Evolutionary conservation across 2,888 invertebrate species (phyloP).

Genomic region (Doris montereyensis): DNA sequence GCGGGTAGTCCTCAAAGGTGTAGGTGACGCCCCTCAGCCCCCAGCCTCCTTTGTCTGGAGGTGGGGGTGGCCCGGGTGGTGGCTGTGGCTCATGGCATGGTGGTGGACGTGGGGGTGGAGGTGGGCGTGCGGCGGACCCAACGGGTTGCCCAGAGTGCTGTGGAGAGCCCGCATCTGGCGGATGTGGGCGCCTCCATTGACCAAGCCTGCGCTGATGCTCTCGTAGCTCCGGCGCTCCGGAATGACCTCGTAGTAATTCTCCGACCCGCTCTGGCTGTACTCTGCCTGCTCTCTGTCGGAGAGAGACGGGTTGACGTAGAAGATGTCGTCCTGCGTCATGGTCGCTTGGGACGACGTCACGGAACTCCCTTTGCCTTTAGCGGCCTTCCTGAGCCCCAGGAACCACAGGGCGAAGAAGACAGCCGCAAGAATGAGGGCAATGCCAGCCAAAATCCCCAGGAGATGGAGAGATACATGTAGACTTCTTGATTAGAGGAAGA

Average conservation of each 20-base stretch:
- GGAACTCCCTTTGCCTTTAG: conserved; percentile 55
- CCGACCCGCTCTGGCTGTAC: conserved; percentile 65
- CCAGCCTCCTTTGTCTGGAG: conserved; percentile 21
- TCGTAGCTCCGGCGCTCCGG: conserved; percentile 66
- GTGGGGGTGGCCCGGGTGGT: conserved; percentile 41
- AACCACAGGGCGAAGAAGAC: conserved; percentile 60
- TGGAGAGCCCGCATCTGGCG: conserved; percentile 44
- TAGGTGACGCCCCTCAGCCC: conserved; percentile 46
- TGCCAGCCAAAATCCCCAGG: conserved; percentile 59
- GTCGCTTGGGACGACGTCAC: conserved; percentile 67
- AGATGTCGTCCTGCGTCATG: conserved; percentile 66
- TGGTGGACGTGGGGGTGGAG: conserved; percentile 48
- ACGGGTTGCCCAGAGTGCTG: neutral
- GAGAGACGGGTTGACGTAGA: conserved; percentile 66
- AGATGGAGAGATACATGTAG: conserved; percentile 56
- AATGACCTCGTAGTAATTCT: conserved; percentile 68
- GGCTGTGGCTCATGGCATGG: conserved; percentile 39
- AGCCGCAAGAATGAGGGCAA: conserved; percentile 56
- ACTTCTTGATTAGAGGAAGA: conserved; percentile 43
- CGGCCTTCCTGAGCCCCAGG: conserved; percentile 53
- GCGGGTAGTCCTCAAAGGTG: conserved; percentile 64
- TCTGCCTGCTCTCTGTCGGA: conserved; percentile 61
- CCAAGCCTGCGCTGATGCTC: conserved; percentile 63
- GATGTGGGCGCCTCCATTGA: conserved; percentile 41
- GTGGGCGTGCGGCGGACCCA: conserved; percentile 44